Base-by-base conservation (phyloP, 2,888 invertebrate genomes). In the Atrina japonica region DNA sequence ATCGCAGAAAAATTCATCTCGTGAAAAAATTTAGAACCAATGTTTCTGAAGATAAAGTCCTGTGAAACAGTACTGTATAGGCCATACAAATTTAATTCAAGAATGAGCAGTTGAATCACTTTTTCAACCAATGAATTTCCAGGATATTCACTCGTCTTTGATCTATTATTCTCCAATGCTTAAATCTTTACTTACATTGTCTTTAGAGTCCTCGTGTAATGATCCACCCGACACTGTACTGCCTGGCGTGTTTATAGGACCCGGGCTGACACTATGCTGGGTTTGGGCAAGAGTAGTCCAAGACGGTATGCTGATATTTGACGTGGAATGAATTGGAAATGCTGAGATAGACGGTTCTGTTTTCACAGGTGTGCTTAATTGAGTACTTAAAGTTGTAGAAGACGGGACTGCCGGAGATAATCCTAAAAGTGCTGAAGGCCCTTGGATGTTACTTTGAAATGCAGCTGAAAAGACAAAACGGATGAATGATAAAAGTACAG, bases 371-470 rank as follows among this genome's bases (percentile, higher is more conserved):
- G 27, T 11, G 21, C 50, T 3, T 40, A 35, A 18, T 40, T 21
- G 27, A 9, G 56, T 56, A 18, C 16, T 16, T n/a, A 35, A n/a
- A 35, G 7, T 35, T n/a, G 56, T 16, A 27, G 56, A 7, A 3
- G 56, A 27, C 0, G 45, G 6, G 43, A 45, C 21, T n/a, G 21
- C 25, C 16, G 30, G 56, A 35, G n/a, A 30, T 18, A 29, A 7
- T 18, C 30, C 21, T 18, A 21, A 40, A 40, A 75, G 52, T 21
- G 76, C 73, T 16, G 67, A 67, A 7, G 5, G 35, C 6, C 70
- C 58, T 77, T 75, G 30, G 75, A 35, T 35, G 11, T 11, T 35
- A 11, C 35, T 35, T 11, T 35, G 35, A 11, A 35, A 35, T 11
- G 35, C 11, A 35, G 6, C 35, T 35, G 18, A 14, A 47, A 47